Evolutionary conservation across 2,113 vertebrate species (phyloP), one percentile per base, ranked within the genome.

Genomic region (Ophthalmolycus amberensis): DNA sequence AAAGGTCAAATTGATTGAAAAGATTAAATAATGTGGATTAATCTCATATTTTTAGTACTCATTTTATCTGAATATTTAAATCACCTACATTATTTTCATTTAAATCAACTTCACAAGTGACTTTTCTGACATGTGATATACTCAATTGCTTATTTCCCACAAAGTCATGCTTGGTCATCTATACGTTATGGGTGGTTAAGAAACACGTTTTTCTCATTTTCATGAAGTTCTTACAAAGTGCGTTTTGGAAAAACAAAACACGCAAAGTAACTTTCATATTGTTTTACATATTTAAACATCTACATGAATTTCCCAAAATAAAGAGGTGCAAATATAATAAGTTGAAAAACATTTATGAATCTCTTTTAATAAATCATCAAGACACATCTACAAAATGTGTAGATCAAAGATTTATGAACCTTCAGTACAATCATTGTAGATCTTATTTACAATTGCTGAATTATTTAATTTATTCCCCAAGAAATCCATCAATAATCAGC

Each of bases 381-480:
- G 95, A 93, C 88, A 94, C 87, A 91, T 94, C 94, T 94, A 95
- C 95, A 95, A 90, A 92, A 89, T 66, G 84, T 89, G 94, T 94
- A 95, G 94, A 95, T 83, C 91, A 90, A 93, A 79, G 89, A 91
- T 92, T 86, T 94, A 93, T 92, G 94, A 94, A 95, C 94, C 91
- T 94, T 94, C 93, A 94, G 92, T 94, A 95, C 94, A 95, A 94
- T 95, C 91, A 90, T 92, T 93, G 92, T 86, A 92, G 90, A 89
- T 94, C 82, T 94, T 93, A 95, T 95, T 95, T 95, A 95, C 95
- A 96, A 90, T 89, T 92, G 85, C 82, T 90, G 85, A 93, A 90
- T 91, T 93, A 88, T 88, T 86, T 80, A 58, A 89, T 87, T 75
- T 82, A 70, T 58, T 85, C 75, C 89, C 85, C 80, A 82, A 76